Base-by-base conservation (phyloP, 30 jellyfish, hydroid and myxozoan genomes). In the Aurelia sp. region DNA sequence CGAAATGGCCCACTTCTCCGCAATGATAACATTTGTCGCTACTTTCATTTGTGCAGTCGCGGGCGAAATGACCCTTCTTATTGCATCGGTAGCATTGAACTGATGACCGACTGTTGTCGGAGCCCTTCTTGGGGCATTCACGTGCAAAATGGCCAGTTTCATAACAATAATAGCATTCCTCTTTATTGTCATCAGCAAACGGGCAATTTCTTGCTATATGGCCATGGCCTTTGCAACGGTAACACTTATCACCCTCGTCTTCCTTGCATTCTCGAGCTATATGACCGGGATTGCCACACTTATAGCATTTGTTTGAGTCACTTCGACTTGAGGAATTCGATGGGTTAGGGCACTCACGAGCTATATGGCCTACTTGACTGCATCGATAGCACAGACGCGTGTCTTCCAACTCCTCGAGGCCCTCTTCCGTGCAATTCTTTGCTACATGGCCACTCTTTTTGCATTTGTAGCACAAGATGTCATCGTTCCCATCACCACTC, bases 81-180 rank as follows among this genome's bases (percentile, higher is more conserved):
- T 78, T 78, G 81, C 98, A 93, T 7, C 94, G 88, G 55, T 88
- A 93, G 70, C 98, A 93, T 4, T 83, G 40, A 55, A 78, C 90
- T 5, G 76, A 30, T 53, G 84, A 52, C 81, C 64, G n/a, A 53
- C 85, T 33, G 72, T 82, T 59, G 18, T 82, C 91, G 71, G 86
- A 38, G 18, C 48, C 77, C 67, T 87, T 88, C 67, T 66, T 76
- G 17, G 92, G 92, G 88, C 98, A 93, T 30, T 93, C 97, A 60
- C 98, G 92, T 16, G 98, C 92, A 40, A 78, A 66, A 85, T 93
- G 98, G 20, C 98, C 98, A 82, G 90, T 67, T 68, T 88, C 93
- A 13, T 71, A 74, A 78, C 98, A 93, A 41, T 79, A 70, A 69
- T 77, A 93, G 84, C 98, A 93, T 48, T 87, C 94, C 69, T 79